phyloP scores from a whole-genome alignment of 2,113 vertebrate species.

The Euleptes europaea region DNA sequence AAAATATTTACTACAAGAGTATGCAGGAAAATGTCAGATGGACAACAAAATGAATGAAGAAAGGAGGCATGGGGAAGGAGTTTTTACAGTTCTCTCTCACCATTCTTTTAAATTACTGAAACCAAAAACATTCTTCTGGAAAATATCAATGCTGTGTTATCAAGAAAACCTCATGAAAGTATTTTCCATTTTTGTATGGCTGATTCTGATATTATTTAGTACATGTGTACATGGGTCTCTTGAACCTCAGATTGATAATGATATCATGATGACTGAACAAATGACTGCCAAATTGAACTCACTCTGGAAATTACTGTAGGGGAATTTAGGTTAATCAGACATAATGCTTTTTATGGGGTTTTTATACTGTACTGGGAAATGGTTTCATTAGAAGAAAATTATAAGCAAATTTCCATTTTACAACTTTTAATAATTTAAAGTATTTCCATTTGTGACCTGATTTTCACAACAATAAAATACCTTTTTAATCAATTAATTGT shows the following conservation, averaged over 20 bases:
- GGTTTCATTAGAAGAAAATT: background rate
- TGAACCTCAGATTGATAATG: background rate
- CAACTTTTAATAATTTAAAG: background rate
- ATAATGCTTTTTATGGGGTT: background rate
- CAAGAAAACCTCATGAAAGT: background rate
- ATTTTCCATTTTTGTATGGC: background rate
- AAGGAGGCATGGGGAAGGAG: background rate
- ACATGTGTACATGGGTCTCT: background rate
- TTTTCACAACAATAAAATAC: constrained; percentile 34
- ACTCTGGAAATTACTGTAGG: background rate
- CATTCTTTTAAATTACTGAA: background rate
- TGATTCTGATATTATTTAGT: background rate
- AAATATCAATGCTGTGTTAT: constrained; percentile 5
- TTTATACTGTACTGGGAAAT: background rate
- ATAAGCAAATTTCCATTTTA: background rate
- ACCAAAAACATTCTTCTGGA: background rate
- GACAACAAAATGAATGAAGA: background rate
- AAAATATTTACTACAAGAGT: too few relatives aligned
- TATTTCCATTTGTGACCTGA: background rate
- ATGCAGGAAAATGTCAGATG: background rate
- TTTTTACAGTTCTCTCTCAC: background rate
- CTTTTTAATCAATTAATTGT: background rate
- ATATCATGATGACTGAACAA: background rate
- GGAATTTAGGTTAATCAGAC: background rate
- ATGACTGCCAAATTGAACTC: background rate